Percentiles rank a stretch among this genome's conserved stretches.
These are phyloP conservation scores for Tragulus kanchil DNA, from an alignment of 2,113 vertebrate species.

Conservation along the genomic window DNA sequence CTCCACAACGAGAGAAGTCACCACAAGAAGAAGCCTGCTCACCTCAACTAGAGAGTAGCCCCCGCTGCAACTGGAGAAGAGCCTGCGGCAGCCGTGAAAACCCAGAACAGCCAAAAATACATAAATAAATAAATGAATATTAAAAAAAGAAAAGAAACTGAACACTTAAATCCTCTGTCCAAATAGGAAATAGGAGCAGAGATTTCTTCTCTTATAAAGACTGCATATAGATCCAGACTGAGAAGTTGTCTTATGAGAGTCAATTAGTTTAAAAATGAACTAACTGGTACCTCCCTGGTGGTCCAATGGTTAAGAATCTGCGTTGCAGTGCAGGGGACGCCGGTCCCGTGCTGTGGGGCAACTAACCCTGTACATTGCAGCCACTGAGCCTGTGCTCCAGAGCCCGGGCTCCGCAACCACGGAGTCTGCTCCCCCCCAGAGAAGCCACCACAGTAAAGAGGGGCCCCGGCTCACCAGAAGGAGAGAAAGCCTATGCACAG, in stretches of 20 bases:
- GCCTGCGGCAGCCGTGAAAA: no score
- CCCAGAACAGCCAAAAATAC: no score
- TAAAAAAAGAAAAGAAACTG: no score
- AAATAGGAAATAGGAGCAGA: not conserved
- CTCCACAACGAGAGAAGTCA: no score
- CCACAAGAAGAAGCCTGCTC: no score
- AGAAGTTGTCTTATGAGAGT: not conserved
- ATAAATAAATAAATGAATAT: no score
- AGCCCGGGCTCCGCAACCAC: no score
- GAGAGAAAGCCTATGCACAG: not conserved
- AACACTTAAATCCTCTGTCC: not conserved
- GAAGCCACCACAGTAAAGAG: not conserved
- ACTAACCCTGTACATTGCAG: not conserved
- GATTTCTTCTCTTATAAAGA: constrained; percentile 34
- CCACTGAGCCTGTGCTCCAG: no score
- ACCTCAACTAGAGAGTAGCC: no score
- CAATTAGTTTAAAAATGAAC: constrained; percentile 28
- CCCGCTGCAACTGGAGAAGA: no score
- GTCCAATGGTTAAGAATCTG: not conserved
- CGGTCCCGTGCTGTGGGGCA: not conserved
- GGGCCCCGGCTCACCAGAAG: not conserved
- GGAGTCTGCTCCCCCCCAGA: no score
- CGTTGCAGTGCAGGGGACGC: not conserved
- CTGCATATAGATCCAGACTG: not conserved
- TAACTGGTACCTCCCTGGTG: not conserved